These are phyloP conservation scores for Halcyon chelicuti DNA, from an alignment of 2,797 vertebrate genomes.

Conservation along the genomic window DNA sequence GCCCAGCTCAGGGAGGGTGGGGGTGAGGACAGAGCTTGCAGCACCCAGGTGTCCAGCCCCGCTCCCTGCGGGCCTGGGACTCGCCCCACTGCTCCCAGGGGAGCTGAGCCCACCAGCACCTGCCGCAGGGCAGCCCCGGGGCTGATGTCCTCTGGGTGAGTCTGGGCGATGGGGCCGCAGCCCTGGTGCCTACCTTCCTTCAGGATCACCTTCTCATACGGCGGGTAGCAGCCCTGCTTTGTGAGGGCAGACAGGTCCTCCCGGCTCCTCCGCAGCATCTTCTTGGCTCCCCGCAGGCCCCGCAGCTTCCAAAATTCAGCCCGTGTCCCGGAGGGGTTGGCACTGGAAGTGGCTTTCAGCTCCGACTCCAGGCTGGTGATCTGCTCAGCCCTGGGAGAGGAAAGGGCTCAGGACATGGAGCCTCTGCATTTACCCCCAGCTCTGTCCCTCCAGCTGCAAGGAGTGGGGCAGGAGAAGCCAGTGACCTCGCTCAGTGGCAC, in stretches of 20 bases:
- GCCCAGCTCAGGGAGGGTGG: not conserved
- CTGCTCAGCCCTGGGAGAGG: constrained; percentile 88
- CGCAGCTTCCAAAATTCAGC: constrained; percentile 98
- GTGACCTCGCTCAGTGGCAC: accelerated
- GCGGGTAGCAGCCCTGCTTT: constrained; percentile 93
- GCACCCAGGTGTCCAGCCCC: not conserved
- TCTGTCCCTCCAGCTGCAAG: not conserved
- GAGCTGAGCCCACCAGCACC: not conserved
- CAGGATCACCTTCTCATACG: constrained; percentile 92
- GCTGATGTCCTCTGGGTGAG: accelerated
- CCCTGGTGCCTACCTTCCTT: constrained; percentile 85
- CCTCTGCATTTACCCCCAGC: accelerated
- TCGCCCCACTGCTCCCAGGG: not conserved
- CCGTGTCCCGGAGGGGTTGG: constrained; percentile 81
- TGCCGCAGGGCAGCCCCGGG: accelerated
- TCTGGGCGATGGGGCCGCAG: not conserved
- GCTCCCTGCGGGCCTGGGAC: accelerated
- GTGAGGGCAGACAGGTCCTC: constrained; percentile 94
- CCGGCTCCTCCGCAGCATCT: constrained; percentile 82
- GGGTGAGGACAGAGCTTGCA: not conserved
- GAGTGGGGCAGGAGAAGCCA: not conserved
- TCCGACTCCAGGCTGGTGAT: constrained; percentile 86
- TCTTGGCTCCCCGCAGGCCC: constrained; percentile 93
- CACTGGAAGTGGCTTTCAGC: constrained; percentile 75
- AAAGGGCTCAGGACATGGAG: not conserved